Conservation (phyloP, 2,113 vertebrate species). For the Sminthopsis crassicaudata region DNA sequence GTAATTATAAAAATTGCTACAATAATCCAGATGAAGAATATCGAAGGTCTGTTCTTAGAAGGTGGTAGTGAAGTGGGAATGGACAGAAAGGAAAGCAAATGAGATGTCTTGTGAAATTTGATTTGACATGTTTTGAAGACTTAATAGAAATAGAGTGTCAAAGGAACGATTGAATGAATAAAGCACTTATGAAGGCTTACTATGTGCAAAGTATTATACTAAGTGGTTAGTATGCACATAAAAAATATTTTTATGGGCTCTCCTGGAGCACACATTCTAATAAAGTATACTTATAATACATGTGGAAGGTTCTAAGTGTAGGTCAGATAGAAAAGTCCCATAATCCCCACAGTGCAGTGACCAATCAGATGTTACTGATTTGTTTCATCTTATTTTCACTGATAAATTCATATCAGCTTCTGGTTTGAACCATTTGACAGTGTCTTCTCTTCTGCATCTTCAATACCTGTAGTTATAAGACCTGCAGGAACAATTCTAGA, state of each 20-base stretch:
- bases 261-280: background rate
- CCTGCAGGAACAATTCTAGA: background rate
- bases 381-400: background rate
- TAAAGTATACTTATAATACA: background rate
- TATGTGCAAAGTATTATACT: background rate
- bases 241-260: background rate
- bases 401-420: background rate
- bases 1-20: background rate
- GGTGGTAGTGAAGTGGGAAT: background rate
- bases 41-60: background rate
- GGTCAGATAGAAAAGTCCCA: background rate
- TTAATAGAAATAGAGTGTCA: background rate
- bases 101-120: background rate
- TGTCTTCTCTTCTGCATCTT: background rate
- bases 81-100: background rate
- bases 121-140: background rate
- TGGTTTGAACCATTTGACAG: background rate
- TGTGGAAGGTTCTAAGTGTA: background rate
- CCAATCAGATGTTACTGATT: background rate
- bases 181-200: background rate
- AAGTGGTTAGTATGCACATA: background rate
- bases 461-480: background rate
- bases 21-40: background rate
- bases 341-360: background rate
- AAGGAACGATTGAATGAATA: background rate